Evolutionary conservation across 2,797 vertebrate genomes (phyloP).

Genomic region (Paguma larvata): DNA sequence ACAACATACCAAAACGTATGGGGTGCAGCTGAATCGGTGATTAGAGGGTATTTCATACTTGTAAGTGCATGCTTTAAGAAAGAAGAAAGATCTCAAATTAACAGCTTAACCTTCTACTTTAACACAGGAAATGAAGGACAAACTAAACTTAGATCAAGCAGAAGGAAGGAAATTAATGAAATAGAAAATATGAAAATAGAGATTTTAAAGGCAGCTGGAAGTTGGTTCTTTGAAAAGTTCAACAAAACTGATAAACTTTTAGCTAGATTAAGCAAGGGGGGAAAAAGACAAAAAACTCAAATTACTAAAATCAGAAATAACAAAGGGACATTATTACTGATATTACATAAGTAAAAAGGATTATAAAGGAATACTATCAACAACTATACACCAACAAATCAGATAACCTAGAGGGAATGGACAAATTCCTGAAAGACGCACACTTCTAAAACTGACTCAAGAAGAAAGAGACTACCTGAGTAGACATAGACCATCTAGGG

Average conservation of each 20-base stretch:
- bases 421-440: background rate
- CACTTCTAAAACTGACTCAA: background rate
- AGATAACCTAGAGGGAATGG: background rate
- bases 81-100: background rate
- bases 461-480: background rate
- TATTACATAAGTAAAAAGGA: background rate
- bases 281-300: background rate
- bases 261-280: background rate
- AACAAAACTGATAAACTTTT: background rate
- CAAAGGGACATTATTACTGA: background rate
- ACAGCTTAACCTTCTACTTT: background rate
- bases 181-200: background rate
- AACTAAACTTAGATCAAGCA: background rate
- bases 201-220: background rate
- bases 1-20: background rate
- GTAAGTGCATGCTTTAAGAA: background rate
- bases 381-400: background rate
- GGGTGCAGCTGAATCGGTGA: background rate
- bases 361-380: background rate
- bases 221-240: background rate
- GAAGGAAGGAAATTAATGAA: background rate
- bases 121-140: background rate
- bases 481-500: background rate
- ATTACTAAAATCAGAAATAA: conserved; percentile 34
- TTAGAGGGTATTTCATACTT: background rate